Evolutionary conservation across 2,113 vertebrate genomes (phyloP), one percentile per base, ranked within the genome.

Genomic region (Rhea pennata): DNA sequence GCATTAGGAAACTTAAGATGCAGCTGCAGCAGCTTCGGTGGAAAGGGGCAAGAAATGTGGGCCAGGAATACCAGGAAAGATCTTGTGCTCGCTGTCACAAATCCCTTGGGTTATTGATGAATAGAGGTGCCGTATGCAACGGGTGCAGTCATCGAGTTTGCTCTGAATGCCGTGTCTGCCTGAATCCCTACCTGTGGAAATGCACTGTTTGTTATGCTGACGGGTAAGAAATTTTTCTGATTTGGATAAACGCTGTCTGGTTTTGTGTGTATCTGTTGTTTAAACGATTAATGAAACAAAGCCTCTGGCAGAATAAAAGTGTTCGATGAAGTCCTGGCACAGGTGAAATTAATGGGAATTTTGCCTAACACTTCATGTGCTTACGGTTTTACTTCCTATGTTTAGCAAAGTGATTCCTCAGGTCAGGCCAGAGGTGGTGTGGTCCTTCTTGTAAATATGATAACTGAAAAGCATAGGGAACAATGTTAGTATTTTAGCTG

Each of bases 121-220:
- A 99, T 97, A 98, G 98, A 16, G 99, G 99, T 0, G 98, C 98
- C 0, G 98, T 99, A 5, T 99, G 99, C 90, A 98, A 50, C 0
- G 98, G 99, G 53, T 99, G 99, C 98, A 99, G 99, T 44, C 99
- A 99, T 82, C 98, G 98, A 2, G 99, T 99, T 95, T 99, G 99
- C 96, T 94, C 96, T 2, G 94, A 75, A 20, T 99, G 99, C 89
- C 98, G 98, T 0, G 97, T 99, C 42, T 95, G 87, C 94, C 93
- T 96, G 42, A 96, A 44, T 23, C 90, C 97, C 16, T 86, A 7
- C 4, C 80, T 94, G 12, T 99, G 99, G 99, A 98, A 98, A 89
- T 99, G 99, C 96, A 99, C 99, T 0, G 64, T 99, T 75, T 99
- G 99, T 92, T 98, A 98, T 0, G 98, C 99, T 33, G 98, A 98